A percentile compares a stretch with the other conserved stretches of the same genome.
Conservation (phyloP, 2,797 vertebrate species). For the Siniperca scherzeri region DNA sequence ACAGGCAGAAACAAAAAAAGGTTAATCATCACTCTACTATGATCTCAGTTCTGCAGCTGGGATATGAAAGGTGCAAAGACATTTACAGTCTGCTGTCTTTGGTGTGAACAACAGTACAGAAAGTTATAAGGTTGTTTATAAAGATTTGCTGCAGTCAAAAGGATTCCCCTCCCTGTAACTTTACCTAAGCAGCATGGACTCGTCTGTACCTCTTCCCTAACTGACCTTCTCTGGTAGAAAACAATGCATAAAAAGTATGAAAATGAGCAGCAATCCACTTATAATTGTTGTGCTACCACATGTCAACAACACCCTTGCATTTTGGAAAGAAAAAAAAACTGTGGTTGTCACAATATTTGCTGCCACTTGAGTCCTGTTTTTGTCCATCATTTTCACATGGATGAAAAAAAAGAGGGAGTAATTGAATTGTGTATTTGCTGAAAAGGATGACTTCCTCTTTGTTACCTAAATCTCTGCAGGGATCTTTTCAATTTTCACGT, state of each 20-base stretch:
- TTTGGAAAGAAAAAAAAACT: neutral
- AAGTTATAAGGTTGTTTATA: neutral
- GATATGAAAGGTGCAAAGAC: neutral
- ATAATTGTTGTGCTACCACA: neutral
- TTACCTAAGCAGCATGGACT: neutral
- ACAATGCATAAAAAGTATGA: neutral
- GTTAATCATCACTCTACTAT: neutral
- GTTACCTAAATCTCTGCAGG: neutral
- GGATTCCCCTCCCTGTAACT: neutral
- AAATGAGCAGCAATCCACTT: neutral
- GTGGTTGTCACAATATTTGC: neutral
- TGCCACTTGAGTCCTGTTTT: neutral
- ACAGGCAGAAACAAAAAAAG: slow-evolving; percentile 1
- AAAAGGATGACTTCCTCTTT: neutral
- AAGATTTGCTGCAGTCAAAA: neutral
- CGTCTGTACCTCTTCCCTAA: neutral
- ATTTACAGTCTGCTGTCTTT: neutral
- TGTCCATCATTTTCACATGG: neutral
- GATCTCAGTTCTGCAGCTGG: neutral
- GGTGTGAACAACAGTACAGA: neutral
- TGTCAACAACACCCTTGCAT: neutral
- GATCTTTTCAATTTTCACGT: neutral
- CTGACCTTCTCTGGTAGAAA: neutral
- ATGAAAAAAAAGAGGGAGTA: neutral
- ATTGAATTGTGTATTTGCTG: neutral